Conservation (phyloP, 1,140 invertebrate genomes). For the Aphaenogaster rudis region DNA sequence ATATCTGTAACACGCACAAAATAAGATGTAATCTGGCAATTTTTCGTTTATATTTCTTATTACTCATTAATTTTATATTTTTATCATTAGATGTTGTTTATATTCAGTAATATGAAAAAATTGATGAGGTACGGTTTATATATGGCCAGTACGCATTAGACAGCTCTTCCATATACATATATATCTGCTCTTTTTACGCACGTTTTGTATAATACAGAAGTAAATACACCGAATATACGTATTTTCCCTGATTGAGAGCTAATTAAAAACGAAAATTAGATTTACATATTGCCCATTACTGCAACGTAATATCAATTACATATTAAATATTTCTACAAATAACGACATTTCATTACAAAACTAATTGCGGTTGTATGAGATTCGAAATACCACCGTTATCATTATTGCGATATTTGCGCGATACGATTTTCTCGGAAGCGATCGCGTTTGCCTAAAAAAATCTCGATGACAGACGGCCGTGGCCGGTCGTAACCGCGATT, state of each 20-base stretch:
- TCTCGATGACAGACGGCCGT: slow-evolving; percentile 7
- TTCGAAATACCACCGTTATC: slow-evolving; percentile 1
- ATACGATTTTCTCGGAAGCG: not conserved
- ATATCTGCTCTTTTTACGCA: not conserved
- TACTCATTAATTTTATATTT: too few relatives aligned
- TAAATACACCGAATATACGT: not conserved
- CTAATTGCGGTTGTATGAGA: slow-evolving; percentile 10
- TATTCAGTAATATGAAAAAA: too few relatives aligned
- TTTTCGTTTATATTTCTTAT: too few relatives aligned
- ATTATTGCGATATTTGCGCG: slow-evolving; percentile 7
- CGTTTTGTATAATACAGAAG: slow-evolving; percentile 3
- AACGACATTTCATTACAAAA: slow-evolving; percentile 47
- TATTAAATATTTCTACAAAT: slow-evolving; percentile 48
- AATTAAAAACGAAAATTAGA: slow-evolving; percentile 51
- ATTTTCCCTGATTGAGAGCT: slow-evolving; percentile 25
- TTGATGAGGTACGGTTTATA: too few relatives aligned
- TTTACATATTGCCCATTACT: slow-evolving; percentile 46
- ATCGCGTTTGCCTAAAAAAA: not conserved
- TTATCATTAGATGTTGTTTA: too few relatives aligned
- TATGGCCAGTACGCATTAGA: too few relatives aligned
- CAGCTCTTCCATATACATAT: too few relatives aligned
- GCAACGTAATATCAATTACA: slow-evolving; percentile 33
- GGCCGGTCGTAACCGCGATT: slow-evolving; percentile 25
- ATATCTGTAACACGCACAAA: too few relatives aligned
- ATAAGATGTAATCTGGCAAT: too few relatives aligned